Evolutionary conservation across 2,797 vertebrate genomes (phyloP).

Genomic region (Novumbra hubbsi): DNA sequence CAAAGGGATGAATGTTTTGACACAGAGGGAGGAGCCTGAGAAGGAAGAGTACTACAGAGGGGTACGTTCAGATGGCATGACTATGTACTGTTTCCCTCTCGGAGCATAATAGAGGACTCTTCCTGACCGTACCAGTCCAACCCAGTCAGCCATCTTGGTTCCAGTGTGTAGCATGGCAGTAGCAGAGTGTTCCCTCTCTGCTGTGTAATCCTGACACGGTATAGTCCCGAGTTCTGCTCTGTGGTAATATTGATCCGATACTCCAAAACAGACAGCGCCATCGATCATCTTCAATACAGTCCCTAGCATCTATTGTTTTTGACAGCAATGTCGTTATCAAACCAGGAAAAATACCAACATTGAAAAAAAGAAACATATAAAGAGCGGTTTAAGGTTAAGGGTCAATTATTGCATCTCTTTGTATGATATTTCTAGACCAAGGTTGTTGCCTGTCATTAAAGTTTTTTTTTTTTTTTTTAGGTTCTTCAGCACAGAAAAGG

Average conservation of each 20-base stretch:
- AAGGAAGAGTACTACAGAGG: constrained; percentile 11
- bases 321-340: constrained; percentile 50
- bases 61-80: constrained; percentile 19
- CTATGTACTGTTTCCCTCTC: constrained; percentile 13
- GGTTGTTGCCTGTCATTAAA: constrained; percentile 58
- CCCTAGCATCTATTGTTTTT: constrained; percentile 54
- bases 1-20: not conserved
- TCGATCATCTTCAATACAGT: constrained; percentile 49
- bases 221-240: constrained; percentile 37
- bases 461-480: constrained; percentile 57
- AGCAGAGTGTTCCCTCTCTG: constrained; percentile 60
- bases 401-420: constrained; percentile 83
- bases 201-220: constrained; percentile 58
- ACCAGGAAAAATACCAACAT: constrained; percentile 51
- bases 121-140: constrained; percentile 43
- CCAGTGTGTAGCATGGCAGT: constrained; percentile 70
- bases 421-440: constrained; percentile 66
- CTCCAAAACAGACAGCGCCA: constrained; percentile 40
- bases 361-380: constrained; percentile 52
- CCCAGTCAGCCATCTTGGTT: constrained; percentile 43
- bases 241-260: constrained; percentile 31
- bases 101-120: constrained; percentile 31
- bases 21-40: not conserved
- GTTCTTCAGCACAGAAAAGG: constrained; percentile 58
- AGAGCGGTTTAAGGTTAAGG: constrained; percentile 75